Evolutionary conservation across 2,888 invertebrate species (phyloP).

Genomic region (Periphyllus acericola): DNA sequence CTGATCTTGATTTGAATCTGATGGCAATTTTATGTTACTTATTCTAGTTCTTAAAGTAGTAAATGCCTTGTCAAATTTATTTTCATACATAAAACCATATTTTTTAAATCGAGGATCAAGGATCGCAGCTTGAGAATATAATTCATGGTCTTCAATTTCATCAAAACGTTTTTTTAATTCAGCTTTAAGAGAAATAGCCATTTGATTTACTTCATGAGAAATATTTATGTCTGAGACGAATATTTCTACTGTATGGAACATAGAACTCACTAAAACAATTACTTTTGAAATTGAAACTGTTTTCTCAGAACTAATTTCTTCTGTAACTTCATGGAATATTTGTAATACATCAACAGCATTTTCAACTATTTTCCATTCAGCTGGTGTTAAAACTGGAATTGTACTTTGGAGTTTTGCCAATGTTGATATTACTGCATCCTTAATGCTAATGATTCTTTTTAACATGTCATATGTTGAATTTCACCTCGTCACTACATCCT

Average conservation of each 20-base stretch:
- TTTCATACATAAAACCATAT: no score
- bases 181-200: no score
- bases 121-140: no score
- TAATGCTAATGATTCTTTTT: neutral
- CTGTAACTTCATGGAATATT: slow-evolving; percentile 60
- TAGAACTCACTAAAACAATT: slow-evolving; percentile 15
- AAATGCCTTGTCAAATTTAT: no score
- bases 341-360: slow-evolving; percentile 33
- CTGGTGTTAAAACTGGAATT: slow-evolving; percentile 51
- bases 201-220: no score
- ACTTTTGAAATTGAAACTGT: slow-evolving; percentile 56
- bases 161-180: no score
- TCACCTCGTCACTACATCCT: slow-evolving; percentile 63
- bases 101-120: no score
- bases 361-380: slow-evolving; percentile 47
- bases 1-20: no score
- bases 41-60: no score
- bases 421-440: slow-evolving; percentile 52
- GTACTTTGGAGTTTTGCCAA: slow-evolving; percentile 47
- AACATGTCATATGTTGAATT: slow-evolving; percentile 64
- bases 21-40: no score
- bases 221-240: no score
- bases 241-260: neutral
- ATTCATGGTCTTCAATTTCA: no score
- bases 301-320: slow-evolving; percentile 53